Evolutionary conservation across 2,888 invertebrate species (phyloP).

Genomic region (Hirtodrosophila duncani): DNA sequence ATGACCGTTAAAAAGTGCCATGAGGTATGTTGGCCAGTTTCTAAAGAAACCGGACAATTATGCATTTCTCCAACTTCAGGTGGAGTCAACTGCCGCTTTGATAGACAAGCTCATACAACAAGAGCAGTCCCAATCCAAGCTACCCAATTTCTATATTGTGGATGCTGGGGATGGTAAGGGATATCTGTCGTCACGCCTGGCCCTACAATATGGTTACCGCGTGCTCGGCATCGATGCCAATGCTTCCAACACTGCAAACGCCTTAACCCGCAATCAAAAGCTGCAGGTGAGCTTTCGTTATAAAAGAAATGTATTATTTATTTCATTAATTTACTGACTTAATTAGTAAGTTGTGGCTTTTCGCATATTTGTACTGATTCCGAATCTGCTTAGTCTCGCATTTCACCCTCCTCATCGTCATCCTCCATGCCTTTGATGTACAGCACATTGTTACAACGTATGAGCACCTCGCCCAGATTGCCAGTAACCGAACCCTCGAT

Average conservation of each 20-base stretch:
- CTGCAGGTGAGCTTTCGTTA: constrained; percentile 67
- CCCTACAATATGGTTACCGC: constrained; percentile 83
- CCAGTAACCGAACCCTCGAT: constrained; percentile 93
- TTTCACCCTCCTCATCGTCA: constrained; percentile 98
- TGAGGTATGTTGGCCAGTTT: constrained; percentile 80
- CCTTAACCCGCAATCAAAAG: constrained; percentile 79
- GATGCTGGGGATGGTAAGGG: constrained; percentile 96
- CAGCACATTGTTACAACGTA: constrained; percentile 97
- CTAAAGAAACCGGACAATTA: no score
- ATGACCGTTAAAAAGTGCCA: constrained; percentile 90
- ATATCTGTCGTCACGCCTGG: constrained; percentile 87
- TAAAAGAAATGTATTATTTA: constrained; percentile 47
- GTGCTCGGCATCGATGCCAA: constrained; percentile 91
- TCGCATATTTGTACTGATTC: background rate
- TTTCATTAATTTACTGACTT: constrained; percentile 32
- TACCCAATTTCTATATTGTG: constrained; percentile 81
- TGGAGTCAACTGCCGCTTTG: constrained; percentile 82
- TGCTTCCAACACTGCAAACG: constrained; percentile 83
- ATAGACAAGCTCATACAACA: constrained; percentile 79
- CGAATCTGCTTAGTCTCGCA: constrained; percentile 81
- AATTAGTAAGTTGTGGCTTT: constrained; percentile 11
- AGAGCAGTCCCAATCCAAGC: background rate
- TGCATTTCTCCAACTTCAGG: constrained; percentile 77
- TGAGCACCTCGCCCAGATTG: constrained; percentile 96
- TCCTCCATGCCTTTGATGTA: constrained; percentile 97